Percentiles rank a stretch among this genome's conserved stretches.
Conservation (phyloP, 2,888 invertebrate genomes). For the Phortica magna region DNA sequence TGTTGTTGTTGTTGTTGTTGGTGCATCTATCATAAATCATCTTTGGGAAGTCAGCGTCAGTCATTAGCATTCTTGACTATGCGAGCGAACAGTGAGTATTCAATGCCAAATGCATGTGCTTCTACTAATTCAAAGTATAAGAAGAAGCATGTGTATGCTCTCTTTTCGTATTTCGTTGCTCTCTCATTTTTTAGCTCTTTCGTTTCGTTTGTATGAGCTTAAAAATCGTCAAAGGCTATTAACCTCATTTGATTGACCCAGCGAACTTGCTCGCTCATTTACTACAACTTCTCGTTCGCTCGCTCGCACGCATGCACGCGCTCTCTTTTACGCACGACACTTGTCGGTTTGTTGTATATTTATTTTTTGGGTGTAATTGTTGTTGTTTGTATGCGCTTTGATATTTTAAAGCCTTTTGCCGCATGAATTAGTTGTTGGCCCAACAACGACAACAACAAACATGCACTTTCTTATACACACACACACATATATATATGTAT, state of each 20-base stretch:
- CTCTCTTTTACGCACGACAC: slow-evolving; percentile 32
- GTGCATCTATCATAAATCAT: slow-evolving; percentile 40
- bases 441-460: slow-evolving; percentile 36
- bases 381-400: slow-evolving; percentile 31
- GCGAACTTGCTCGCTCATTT: slow-evolving; percentile 34
- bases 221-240: slow-evolving; percentile 64
- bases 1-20: too few species aligned
- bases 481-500: too few species aligned
- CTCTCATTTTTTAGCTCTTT: not conserved
- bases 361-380: slow-evolving; percentile 27
- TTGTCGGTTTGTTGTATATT: slow-evolving; percentile 43
- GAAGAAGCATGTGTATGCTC: too few species aligned
- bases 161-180: not conserved
- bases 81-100: too few species aligned
- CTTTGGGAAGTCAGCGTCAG: not conserved
- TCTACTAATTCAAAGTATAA: too few species aligned
- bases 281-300: slow-evolving; percentile 10
- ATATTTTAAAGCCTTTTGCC: slow-evolving; percentile 21
- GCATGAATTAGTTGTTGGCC: slow-evolving; percentile 21
- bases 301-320: too few species aligned
- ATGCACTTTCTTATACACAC: not conserved
- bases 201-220: not conserved
- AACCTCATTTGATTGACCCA: slow-evolving; percentile 56
- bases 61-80: not conserved
- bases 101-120: not conserved